Evolutionary conservation across 2,888 invertebrate genomes (phyloP), one percentile per base, ranked within the genome.

Genomic region (Ypsolopha scabrella): DNA sequence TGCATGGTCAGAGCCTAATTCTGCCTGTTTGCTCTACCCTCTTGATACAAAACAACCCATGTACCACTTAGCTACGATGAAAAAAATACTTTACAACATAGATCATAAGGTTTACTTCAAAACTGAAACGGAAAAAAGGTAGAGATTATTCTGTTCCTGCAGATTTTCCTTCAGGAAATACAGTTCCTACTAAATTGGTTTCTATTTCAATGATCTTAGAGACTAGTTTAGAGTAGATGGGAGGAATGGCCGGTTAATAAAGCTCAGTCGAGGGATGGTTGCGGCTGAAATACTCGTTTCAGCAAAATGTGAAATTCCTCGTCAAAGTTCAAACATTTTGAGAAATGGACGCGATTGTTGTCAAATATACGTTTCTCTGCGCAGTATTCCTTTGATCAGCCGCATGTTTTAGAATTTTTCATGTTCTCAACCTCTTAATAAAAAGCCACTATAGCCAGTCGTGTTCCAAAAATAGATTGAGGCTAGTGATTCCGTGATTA

Each of bases 1-100:
- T 68, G 65, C 65, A 61, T 64, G 67, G 61, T 63, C 61, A 68
- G 68, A 78, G 72, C 73, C 75, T 78, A 75, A 75, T 75, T 75
- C 74, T 68, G 68, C 68, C 65, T 74, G 74, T 77, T 79, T 75
- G 75, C 65, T 58, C 48, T 43, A 39, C 33, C 34, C 38, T 47
- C 11, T 7, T 1, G 34, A 10, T 47, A 37, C 37, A 8, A 36
- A 52, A 52, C 47, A 41, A 11, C 51, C 7, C 9, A 53, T 39
- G 11, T 34, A 35, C 41, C 45, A 33, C 36, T 2, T 24, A 0
- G 9, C 9, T 9, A 7, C 39, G 35, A 43, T 10, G 34, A 1
- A 52, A 48, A 48, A 8, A 3, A 7, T 6, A 48, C 35, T 35
- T 36, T 48, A 10, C 0, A 1, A 0, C 0, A 1, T 6, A 0